A percentile compares a stretch with the other conserved stretches of the same genome.
These are phyloP conservation scores for Busseola fusca DNA, from an alignment of 2,888 invertebrate species.

Conservation along the genomic window DNA sequence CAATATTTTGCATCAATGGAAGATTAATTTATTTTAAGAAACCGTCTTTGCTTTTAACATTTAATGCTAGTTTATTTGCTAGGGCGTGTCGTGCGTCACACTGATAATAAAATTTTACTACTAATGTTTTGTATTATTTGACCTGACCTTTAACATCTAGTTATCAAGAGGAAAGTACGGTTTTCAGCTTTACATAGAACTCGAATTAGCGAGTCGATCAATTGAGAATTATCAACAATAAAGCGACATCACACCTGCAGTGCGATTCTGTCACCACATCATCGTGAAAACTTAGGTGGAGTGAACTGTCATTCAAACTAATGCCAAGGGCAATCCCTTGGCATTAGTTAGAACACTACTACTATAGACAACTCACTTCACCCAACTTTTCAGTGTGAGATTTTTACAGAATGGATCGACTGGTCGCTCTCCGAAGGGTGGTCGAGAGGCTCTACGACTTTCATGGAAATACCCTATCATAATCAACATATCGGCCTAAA, in stretches of 20 bases:
- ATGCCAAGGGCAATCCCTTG: too few relatives aligned
- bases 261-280: too few relatives aligned
- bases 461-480: neutral
- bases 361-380: too few relatives aligned
- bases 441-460: neutral
- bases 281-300: too few relatives aligned
- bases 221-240: neutral
- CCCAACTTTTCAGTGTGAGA: too few relatives aligned
- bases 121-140: slow-evolving; percentile 57
- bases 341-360: too few relatives aligned
- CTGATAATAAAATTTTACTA: slow-evolving; percentile 77
- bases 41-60: slow-evolving; percentile 78
- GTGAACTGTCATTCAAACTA: too few relatives aligned
- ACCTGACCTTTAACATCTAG: slow-evolving; percentile 2
- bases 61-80: slow-evolving; percentile 78
- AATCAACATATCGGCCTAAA: neutral
- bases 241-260: neutral
- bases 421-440: neutral
- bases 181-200: neutral
- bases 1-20: slow-evolving; percentile 59
- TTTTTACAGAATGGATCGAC: too few relatives aligned
- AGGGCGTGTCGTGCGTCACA: slow-evolving; percentile 72
- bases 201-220: neutral
- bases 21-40: slow-evolving; percentile 71
- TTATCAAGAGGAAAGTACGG: neutral